A percentile compares a stretch with the other conserved stretches of the same genome.
phyloP scores from a whole-genome alignment of 2,888 invertebrate genomes.

The Epinotia demarniana region DNA sequence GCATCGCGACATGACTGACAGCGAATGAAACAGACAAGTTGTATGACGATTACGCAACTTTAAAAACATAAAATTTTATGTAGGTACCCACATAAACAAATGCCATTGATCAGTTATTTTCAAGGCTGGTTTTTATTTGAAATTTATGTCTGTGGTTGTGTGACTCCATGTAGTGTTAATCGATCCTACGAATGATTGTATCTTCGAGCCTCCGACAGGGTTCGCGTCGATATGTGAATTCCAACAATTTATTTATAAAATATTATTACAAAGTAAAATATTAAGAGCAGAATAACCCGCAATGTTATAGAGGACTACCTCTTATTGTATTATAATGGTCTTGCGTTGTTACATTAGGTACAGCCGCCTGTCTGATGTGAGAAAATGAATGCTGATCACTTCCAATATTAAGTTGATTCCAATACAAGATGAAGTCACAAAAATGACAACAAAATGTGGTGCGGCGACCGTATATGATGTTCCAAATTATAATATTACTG shows the following conservation, averaged over 20 bases:
- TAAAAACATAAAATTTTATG: constrained; percentile 4
- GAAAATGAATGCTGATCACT: constrained; percentile 29
- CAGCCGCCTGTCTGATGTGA: constrained; percentile 33
- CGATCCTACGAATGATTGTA: constrained; percentile 61
- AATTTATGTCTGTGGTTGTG: constrained; percentile 56
- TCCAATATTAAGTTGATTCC: constrained; percentile 36
- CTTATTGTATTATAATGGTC: constrained; percentile 40
- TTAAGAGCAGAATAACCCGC: constrained; percentile 53
- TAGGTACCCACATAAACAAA: background rate
- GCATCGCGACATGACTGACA: constrained; percentile 19
- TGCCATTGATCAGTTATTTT: constrained; percentile 7
- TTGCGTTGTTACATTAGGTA: constrained; percentile 18
- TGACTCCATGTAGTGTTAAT: constrained; percentile 74
- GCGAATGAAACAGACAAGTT: constrained; percentile 14
- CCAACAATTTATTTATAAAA: constrained; percentile 73
- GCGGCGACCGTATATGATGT: constrained; percentile 53
- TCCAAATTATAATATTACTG: constrained; percentile 66
- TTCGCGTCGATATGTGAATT: constrained; percentile 58
- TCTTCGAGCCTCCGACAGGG: constrained; percentile 76
- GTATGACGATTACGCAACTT: background rate
- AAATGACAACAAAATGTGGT: constrained; percentile 46
- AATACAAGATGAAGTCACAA: constrained; percentile 37
- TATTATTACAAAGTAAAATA: constrained; percentile 68
- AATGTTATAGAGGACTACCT: constrained; percentile 43
- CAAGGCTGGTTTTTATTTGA: constrained; percentile 4